These are phyloP conservation scores for Lepilemur septentrionalis DNA, from an alignment of 2,797 vertebrate species.

Conservation along the genomic window DNA sequence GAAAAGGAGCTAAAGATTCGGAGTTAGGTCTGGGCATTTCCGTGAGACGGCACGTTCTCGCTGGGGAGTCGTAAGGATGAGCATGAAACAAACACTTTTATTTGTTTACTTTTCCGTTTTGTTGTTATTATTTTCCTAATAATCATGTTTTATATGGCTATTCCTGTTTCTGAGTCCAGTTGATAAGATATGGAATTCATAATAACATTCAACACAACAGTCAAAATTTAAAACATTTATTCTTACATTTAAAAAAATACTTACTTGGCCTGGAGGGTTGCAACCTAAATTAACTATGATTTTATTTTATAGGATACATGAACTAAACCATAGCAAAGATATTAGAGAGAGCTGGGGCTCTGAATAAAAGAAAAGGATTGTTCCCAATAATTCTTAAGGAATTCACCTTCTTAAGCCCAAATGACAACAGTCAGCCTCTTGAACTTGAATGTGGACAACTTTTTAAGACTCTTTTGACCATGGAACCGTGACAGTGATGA, in stretches of 20 bases:
- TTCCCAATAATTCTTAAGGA: background rate
- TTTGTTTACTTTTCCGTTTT: background rate
- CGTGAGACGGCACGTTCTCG: background rate
- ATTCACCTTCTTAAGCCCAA: background rate
- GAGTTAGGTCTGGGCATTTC: background rate
- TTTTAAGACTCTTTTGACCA: background rate
- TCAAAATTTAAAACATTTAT: slow-evolving; percentile 17
- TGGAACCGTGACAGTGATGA: background rate
- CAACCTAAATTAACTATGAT: slow-evolving; percentile 5
- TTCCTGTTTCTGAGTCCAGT: background rate
- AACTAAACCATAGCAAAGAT: slow-evolving; percentile 24
- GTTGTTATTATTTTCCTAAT: background rate
- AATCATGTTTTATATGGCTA: background rate
- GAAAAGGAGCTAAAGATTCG: background rate
- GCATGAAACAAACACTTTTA: background rate
- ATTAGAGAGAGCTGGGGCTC: background rate
- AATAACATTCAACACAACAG: background rate
- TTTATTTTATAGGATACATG: background rate
- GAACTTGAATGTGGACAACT: background rate
- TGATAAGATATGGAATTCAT: background rate
- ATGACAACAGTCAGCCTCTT: background rate
- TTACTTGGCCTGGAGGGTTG: background rate
- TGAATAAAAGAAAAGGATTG: background rate
- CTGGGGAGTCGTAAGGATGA: background rate
- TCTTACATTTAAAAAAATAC: background rate